Evolutionary conservation across 2,113 vertebrate species (phyloP), one percentile per base, ranked within the genome.

Genomic region (Peucedramus taeniatus): DNA sequence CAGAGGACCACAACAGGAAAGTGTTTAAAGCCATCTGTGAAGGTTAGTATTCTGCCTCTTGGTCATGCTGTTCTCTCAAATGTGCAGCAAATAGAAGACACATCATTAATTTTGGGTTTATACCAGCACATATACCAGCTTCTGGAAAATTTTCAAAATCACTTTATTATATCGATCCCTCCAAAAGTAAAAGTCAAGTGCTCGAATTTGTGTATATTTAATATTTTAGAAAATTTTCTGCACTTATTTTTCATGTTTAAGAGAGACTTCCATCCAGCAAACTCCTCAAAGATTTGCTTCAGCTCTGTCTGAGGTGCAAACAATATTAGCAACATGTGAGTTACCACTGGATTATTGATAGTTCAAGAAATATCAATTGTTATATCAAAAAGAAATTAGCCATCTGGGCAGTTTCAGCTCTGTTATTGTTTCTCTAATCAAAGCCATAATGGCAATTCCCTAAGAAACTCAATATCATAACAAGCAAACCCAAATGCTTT

Each of bases 361-460:
- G 50, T 49, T 89, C 31, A 69, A 70, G 61, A 83, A 87, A 89
- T 86, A 61, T 59, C 15, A 42, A 40, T 71, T 80, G 21, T 61
- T 92, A 27, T 60, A 68, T 78, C 8, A 53, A 72, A 77, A 79
- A 82, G 8, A 39, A 91, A 64, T 82, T 30, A 80, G 15, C 28
- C 31, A 53, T 78, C 79, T 61, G 60, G 33, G 50, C 82, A 11
- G 23, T 60, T 89, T 60, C 66, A 77, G 45, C 24, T 69, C 31
- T 44, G 19, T 35, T 93, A 59, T 45, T 63, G 18, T 47, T 93
- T 96, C 40, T 66, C 49, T 85, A 77, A 89, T 83, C 44, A 72
- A 83, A 83, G 8, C 5, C 24, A 17, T 72, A 81, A 89, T 26
- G 64, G 9, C 39, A 68, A 28, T 64, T 13, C 61, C 30, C 59